Percentiles rank a stretch among this genome's conserved stretches.
phyloP scores from a whole-genome alignment of 2,797 vertebrate genomes.

The Hafferia zeledoni region DNA sequence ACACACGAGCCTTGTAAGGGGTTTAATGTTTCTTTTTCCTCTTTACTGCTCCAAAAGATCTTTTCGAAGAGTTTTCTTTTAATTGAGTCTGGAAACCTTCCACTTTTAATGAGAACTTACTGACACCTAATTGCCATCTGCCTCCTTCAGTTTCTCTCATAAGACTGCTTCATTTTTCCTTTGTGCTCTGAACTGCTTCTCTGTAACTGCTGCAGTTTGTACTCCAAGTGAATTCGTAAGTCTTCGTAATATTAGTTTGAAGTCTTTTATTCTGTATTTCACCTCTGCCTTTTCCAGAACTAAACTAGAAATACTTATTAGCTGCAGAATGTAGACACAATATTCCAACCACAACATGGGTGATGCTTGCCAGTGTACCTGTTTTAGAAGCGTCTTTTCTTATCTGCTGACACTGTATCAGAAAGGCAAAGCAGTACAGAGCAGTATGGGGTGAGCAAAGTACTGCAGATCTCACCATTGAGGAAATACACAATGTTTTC shows the following conservation, averaged over 20 bases:
- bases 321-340: not conserved
- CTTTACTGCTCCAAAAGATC: not conserved
- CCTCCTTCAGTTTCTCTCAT: not conserved
- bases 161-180: not conserved
- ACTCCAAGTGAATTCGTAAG: not conserved
- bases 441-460: not conserved
- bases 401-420: not conserved
- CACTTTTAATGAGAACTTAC: conserved; percentile 34
- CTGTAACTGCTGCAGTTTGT: not conserved
- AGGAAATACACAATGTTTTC: fast-evolving
- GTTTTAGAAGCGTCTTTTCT: not conserved
- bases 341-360: not conserved
- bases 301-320: not conserved
- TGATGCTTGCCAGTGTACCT: not conserved
- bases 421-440: not conserved
- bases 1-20: not conserved
- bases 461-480: not conserved
- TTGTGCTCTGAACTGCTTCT: not conserved
- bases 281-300: not conserved
- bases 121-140: conserved; percentile 36
- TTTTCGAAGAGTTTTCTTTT: not conserved
- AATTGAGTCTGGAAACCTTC: conserved; percentile 8
- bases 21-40: not conserved
- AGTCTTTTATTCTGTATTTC: not conserved
- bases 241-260: not conserved